These are phyloP conservation scores for Balaeniceps rex DNA, from an alignment of 2,113 vertebrate species.

Conservation along the genomic window DNA sequence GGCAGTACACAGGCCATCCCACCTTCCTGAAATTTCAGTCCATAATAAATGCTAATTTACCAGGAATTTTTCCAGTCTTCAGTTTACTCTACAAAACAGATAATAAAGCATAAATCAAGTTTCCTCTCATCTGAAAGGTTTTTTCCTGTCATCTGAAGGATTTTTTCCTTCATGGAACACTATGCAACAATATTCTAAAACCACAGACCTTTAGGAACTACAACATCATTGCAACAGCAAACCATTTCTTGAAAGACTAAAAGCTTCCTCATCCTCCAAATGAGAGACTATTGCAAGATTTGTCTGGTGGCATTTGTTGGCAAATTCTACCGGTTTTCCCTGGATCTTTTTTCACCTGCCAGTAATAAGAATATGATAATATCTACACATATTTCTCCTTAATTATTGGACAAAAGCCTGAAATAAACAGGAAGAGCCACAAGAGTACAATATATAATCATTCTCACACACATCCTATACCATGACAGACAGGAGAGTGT, in stretches of 20 bases:
- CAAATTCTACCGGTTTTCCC: not conserved
- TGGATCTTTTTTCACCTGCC: not conserved
- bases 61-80: not conserved
- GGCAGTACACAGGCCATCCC: not conserved
- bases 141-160: not conserved
- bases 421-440: not conserved
- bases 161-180: not conserved
- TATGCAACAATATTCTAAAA: not conserved
- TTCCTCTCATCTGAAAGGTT: not conserved
- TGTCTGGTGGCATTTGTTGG: not conserved
- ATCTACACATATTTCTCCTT: not conserved
- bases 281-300: not conserved
- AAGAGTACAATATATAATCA: not conserved
- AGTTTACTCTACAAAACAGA: not conserved
- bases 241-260: not conserved
- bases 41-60: not conserved
- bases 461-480: not conserved
- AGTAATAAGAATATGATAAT: not conserved
- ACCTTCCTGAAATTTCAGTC: not conserved
- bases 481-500: not conserved
- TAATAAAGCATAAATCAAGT: not conserved
- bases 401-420: not conserved
- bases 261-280: not conserved
- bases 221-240: not conserved
- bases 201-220: not conserved